A percentile compares a stretch with the other conserved stretches of the same genome.
phyloP scores from a whole-genome alignment of 2,888 invertebrate genomes.

The Cosmia trapezina region DNA sequence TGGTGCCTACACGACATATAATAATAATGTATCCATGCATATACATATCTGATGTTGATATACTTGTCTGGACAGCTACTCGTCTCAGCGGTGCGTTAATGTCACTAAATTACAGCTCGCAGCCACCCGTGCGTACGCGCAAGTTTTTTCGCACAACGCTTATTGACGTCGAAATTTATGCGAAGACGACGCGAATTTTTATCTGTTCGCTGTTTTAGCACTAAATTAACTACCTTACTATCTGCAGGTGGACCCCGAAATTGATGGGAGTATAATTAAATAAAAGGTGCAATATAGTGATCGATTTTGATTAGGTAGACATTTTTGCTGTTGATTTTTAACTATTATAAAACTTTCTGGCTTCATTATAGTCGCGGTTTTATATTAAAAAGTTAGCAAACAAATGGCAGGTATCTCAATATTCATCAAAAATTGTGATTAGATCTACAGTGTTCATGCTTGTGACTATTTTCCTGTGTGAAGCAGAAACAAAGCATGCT shows the following conservation, averaged over 20 bases:
- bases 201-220: slow-evolving; percentile 38
- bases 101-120: slow-evolving; percentile 68
- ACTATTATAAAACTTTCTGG: too few relatives aligned
- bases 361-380: background rate
- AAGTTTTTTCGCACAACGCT: slow-evolving; percentile 49
- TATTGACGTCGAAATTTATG: slow-evolving; percentile 55
- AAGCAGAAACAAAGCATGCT: slow-evolving; percentile 47
- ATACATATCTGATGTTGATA: slow-evolving; percentile 24
- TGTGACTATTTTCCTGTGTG: slow-evolving; percentile 41
- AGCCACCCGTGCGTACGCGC: slow-evolving; percentile 44
- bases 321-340: too few relatives aligned
- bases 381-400: background rate
- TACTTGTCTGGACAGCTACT: slow-evolving; percentile 48
- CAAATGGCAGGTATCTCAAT: slow-evolving; percentile 11
- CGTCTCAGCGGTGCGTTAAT: slow-evolving; percentile 63
- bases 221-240: slow-evolving; percentile 50
- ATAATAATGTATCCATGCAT: background rate
- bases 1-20: slow-evolving; percentile 2
- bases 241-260: slow-evolving; percentile 49
- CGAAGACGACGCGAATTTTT: slow-evolving; percentile 42
- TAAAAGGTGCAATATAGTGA: slow-evolving; percentile 42
- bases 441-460: slow-evolving; percentile 23
- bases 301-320: slow-evolving; percentile 28
- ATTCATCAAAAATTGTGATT: slow-evolving; percentile 26
- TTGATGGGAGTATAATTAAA: slow-evolving; percentile 38